These are phyloP conservation scores for Naso thynnoides DNA, from an alignment of 2,797 vertebrate species.

Conservation along the genomic window DNA sequence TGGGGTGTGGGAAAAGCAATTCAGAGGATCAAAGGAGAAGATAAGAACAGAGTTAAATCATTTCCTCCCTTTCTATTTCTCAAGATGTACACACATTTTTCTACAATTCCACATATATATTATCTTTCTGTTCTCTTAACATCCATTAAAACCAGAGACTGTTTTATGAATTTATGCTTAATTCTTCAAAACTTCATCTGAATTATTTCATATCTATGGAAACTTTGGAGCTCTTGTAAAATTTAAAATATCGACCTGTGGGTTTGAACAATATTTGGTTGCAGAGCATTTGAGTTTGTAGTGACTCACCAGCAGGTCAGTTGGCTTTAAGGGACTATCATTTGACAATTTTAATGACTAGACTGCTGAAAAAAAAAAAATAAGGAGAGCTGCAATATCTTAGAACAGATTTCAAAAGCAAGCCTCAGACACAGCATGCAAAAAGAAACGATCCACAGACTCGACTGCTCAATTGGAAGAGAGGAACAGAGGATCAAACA, in stretches of 20 bases:
- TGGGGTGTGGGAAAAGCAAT: slow-evolving; percentile 27
- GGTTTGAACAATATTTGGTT: neutral
- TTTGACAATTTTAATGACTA: slow-evolving; percentile 13
- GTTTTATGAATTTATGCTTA: neutral
- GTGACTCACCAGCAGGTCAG: neutral
- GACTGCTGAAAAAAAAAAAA: neutral
- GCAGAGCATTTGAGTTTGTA: neutral
- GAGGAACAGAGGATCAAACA: slow-evolving; percentile 45
- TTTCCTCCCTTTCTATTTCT: slow-evolving; percentile 4
- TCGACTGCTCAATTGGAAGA: slow-evolving; percentile 13
- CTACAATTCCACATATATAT: neutral
- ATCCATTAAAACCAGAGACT: neutral
- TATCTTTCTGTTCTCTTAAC: neutral
- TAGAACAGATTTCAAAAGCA: slow-evolving; percentile 41
- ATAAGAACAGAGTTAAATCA: slow-evolving; percentile 4
- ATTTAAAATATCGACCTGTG: neutral
- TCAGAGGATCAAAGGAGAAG: slow-evolving; percentile 11
- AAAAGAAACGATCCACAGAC: slow-evolving; percentile 32
- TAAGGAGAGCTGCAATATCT: neutral
- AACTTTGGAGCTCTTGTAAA: neutral
- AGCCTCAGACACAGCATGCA: slow-evolving; percentile 13
- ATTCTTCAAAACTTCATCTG: neutral
- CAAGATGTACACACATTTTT: neutral
- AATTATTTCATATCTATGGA: slow-evolving; percentile 6
- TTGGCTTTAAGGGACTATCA: neutral